phyloP scores from a whole-genome alignment of 2,888 invertebrate genomes.

The Tachina grossa region DNA sequence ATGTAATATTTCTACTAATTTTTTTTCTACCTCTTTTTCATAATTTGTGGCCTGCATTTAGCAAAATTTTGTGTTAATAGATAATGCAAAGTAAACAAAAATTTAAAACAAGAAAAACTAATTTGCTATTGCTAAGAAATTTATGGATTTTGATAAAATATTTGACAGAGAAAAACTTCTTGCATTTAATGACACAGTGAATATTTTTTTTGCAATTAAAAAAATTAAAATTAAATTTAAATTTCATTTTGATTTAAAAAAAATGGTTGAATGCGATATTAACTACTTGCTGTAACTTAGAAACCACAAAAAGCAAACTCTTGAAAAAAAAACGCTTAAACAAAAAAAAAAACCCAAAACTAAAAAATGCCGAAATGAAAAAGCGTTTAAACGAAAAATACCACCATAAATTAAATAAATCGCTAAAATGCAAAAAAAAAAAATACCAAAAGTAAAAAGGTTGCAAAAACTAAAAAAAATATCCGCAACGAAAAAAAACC shows the following conservation, averaged over 20 bases:
- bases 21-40: constrained; percentile 8
- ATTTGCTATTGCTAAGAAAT: constrained; percentile 33
- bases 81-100: constrained; percentile 17
- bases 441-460: too few relatives aligned
- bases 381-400: too few relatives aligned
- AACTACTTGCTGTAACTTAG: too few relatives aligned
- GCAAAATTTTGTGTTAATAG: constrained; percentile 37
- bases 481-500: too few relatives aligned
- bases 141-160: constrained; percentile 48
- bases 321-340: too few relatives aligned
- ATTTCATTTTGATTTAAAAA: background rate
- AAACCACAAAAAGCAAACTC: too few relatives aligned
- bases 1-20: background rate
- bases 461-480: too few relatives aligned
- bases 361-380: too few relatives aligned
- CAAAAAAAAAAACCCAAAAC: too few relatives aligned
- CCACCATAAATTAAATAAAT: too few relatives aligned
- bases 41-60: constrained; percentile 51
- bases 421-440: too few relatives aligned
- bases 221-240: background rate
- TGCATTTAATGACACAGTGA: constrained; percentile 10
- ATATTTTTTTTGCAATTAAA: background rate
- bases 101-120: constrained; percentile 23
- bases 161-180: constrained; percentile 17
- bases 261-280: too few relatives aligned